Percentiles rank a stretch among this genome's conserved stretches.
phyloP scores from a whole-genome alignment of 64 coral and sea anemone genomes.

The Acropora tenuis region DNA sequence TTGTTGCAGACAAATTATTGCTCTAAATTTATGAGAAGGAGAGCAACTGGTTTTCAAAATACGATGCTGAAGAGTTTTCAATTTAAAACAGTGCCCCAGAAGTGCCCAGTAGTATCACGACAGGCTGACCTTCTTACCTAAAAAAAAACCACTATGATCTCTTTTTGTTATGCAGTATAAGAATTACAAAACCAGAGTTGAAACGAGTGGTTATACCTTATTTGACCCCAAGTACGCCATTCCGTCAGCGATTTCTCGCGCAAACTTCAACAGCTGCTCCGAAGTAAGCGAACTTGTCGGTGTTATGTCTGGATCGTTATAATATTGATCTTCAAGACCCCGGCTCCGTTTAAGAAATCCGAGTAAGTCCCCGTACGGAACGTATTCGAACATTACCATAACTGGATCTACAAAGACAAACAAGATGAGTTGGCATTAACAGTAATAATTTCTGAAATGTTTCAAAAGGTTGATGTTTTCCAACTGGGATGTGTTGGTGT shows the following conservation, averaged over 20 bases:
- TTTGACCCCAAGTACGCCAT: conserved; percentile 48
- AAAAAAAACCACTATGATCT: too few relatives aligned
- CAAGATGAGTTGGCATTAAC: neutral
- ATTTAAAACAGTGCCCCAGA: too few relatives aligned
- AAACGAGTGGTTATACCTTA: conserved; percentile 20
- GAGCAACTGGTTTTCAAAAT: neutral
- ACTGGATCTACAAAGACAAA: conserved; percentile 25
- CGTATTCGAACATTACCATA: conserved; percentile 63
- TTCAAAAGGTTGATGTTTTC: too few relatives aligned
- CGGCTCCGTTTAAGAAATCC: conserved; percentile 56
- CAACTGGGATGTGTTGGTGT: too few relatives aligned
- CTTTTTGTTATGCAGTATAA: too few relatives aligned
- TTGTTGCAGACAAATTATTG: neutral
- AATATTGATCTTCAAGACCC: conserved; percentile 63
- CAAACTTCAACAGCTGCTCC: conserved; percentile 58
- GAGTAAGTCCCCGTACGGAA: conserved; percentile 66
- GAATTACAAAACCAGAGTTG: too few relatives aligned
- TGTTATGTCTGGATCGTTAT: conserved; percentile 47
- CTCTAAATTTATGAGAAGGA: neutral
- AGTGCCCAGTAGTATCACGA: too few relatives aligned
- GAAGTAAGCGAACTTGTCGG: conserved; percentile 48
- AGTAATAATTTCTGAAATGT: neutral
- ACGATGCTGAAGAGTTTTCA: too few relatives aligned
- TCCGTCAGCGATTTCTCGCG: conserved; percentile 69
- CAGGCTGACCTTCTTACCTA: too few relatives aligned